Evolutionary conservation across 2,797 vertebrate genomes (phyloP).

Genomic region (Enteromius fasciolatus): DNA sequence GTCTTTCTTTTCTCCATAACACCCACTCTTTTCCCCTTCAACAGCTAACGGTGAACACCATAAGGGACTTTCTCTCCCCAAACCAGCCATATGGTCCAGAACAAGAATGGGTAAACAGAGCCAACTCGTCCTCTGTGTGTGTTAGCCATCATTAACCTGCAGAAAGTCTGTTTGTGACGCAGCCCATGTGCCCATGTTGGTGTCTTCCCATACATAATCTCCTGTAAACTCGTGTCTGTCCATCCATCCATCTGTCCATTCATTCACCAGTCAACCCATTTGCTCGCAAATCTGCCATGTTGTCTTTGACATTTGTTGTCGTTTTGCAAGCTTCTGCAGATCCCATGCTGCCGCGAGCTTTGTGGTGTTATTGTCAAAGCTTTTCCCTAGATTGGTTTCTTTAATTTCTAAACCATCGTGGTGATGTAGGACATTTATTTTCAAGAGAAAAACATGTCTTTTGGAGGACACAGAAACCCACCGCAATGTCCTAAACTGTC

Average conservation of each 20-base stretch:
- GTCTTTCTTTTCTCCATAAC: slow-evolving; percentile 62
- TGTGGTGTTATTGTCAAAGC: slow-evolving; percentile 47
- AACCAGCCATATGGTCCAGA: slow-evolving; percentile 72
- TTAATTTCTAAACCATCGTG: slow-evolving; percentile 16
- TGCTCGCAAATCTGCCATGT: slow-evolving; percentile 53
- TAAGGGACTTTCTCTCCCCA: slow-evolving; percentile 71
- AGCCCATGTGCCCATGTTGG: slow-evolving; percentile 60
- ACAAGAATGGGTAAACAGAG: slow-evolving; percentile 74
- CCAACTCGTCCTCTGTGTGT: slow-evolving; percentile 61
- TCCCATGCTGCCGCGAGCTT: slow-evolving; percentile 56
- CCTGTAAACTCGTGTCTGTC: slow-evolving; percentile 54
- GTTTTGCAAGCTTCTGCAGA: slow-evolving; percentile 65
- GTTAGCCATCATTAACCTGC: slow-evolving; percentile 67
- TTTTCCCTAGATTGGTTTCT: slow-evolving; percentile 31
- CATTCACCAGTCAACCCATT: slow-evolving; percentile 53
- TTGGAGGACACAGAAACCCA: slow-evolving; percentile 14
- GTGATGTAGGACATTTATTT: slow-evolving; percentile 33
- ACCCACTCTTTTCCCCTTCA: slow-evolving; percentile 67
- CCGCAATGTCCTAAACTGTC: slow-evolving; percentile 27
- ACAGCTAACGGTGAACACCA: slow-evolving; percentile 75
- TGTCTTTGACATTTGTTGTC: slow-evolving; percentile 56
- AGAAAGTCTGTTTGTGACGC: slow-evolving; percentile 58
- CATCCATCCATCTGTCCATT: slow-evolving; percentile 53
- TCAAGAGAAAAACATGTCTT: slow-evolving; percentile 31
- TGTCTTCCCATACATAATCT: slow-evolving; percentile 59